phyloP scores from a whole-genome alignment of 2,797 vertebrate species.

The Tolypeutes matacus region DNA sequence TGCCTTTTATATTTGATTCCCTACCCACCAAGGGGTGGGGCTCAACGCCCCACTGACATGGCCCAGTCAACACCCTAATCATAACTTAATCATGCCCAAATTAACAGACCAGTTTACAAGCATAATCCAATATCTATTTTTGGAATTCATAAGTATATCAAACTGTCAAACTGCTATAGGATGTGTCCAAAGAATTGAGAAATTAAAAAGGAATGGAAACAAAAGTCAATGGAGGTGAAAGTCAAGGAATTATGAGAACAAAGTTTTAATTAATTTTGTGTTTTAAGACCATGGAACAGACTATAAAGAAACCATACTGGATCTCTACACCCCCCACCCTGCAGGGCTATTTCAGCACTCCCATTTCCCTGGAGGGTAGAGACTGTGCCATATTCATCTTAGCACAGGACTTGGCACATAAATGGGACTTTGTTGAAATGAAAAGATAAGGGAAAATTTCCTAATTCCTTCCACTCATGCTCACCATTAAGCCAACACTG shows the following conservation, averaged over 20 bases:
- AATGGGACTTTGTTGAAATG: slow-evolving; percentile 9
- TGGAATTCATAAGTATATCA: too few relatives aligned
- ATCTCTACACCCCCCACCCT: background rate
- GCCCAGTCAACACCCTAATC: too few relatives aligned
- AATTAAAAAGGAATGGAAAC: slow-evolving; percentile 17
- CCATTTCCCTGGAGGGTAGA: background rate
- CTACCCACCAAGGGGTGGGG: too few relatives aligned
- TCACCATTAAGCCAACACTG: slow-evolving; percentile 34
- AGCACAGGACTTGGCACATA: background rate
- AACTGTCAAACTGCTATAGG: too few relatives aligned
- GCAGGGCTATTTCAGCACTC: background rate
- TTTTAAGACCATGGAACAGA: background rate
- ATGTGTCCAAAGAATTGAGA: background rate
- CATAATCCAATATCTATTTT: too few relatives aligned
- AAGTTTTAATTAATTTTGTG: slow-evolving; percentile 46
- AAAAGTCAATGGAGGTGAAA: slow-evolving; percentile 33
- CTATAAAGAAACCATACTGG: slow-evolving; percentile 1
- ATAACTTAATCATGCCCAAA: too few relatives aligned
- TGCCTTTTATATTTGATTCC: too few relatives aligned
- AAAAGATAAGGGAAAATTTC: slow-evolving; percentile 61
- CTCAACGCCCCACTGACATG: too few relatives aligned
- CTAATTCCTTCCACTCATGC: slow-evolving; percentile 41
- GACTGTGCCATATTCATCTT: background rate
- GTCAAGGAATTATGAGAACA: slow-evolving; percentile 8
- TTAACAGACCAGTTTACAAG: too few relatives aligned